Evolutionary conservation across 2,113 vertebrate genomes (phyloP).

Genomic region (Clupea harengus): DNA sequence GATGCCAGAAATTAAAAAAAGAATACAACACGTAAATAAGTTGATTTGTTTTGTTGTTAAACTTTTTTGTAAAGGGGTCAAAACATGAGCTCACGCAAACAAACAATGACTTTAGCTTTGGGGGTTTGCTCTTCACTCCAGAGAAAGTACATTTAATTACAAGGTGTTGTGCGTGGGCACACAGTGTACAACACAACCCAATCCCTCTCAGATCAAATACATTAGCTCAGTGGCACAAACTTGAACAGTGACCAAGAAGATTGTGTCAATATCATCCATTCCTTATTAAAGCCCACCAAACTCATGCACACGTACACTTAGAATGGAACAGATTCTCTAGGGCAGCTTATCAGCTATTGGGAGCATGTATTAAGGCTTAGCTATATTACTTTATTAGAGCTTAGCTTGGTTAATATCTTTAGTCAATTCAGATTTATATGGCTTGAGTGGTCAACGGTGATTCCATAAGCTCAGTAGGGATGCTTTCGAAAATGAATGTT

Average conservation of each 20-base stretch:
- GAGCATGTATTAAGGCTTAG: slow-evolving; percentile 61
- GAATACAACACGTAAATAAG: slow-evolving; percentile 24
- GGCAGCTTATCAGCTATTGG: slow-evolving; percentile 58
- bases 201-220: slow-evolving; percentile 39
- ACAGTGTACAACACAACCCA: slow-evolving; percentile 33
- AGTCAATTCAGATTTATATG: slow-evolving; percentile 58
- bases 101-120: not conserved
- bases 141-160: slow-evolving; percentile 42
- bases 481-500: slow-evolving; percentile 56
- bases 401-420: slow-evolving; percentile 62
- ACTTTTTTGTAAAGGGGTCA: slow-evolving; percentile 26
- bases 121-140: slow-evolving; percentile 29
- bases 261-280: slow-evolving; percentile 48
- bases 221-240: slow-evolving; percentile 35
- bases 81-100: slow-evolving; percentile 12
- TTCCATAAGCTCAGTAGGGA: slow-evolving; percentile 48
- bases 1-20: slow-evolving; percentile 39
- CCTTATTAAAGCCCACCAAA: slow-evolving; percentile 54
- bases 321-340: slow-evolving; percentile 56
- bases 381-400: slow-evolving; percentile 62
- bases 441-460: slow-evolving; percentile 58
- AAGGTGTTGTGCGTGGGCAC: slow-evolving; percentile 26
- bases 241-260: slow-evolving; percentile 50
- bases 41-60: slow-evolving; percentile 26
- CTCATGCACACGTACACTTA: slow-evolving; percentile 47